phyloP scores from a whole-genome alignment of 2,888 invertebrate genomes.

The Drosophila lacicola region DNA sequence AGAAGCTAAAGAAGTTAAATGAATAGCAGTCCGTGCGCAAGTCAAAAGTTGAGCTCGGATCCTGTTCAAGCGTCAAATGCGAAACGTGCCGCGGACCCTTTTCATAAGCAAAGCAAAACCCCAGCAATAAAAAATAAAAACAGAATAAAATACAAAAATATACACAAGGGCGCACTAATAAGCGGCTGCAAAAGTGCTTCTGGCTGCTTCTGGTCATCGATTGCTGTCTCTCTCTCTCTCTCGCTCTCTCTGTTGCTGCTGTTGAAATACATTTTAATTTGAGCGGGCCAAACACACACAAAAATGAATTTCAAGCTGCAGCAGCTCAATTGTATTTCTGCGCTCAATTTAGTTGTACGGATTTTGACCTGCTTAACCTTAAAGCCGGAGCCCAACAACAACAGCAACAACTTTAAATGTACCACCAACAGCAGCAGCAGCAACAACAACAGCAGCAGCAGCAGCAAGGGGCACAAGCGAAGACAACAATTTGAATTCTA shows the following conservation, averaged over 20 bases:
- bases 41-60: conserved; percentile 34
- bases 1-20: conserved; percentile 46
- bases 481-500: conserved; percentile 82
- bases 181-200: conserved; percentile 79
- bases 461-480: conserved; percentile 60
- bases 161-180: conserved; percentile 72
- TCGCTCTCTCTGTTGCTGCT: conserved; percentile 33
- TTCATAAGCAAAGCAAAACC: conserved; percentile 25
- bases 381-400: conserved; percentile 60
- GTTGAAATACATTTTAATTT: conserved; percentile 79
- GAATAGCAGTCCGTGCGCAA: conserved; percentile 61
- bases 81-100: conserved; percentile 65
- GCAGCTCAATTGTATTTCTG: conserved; percentile 77
- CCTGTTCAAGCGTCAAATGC: conserved; percentile 67
- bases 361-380: conserved; percentile 84
- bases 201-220: conserved; percentile 80
- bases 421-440: conserved; percentile 41
- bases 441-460: conserved; percentile 23
- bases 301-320: conserved; percentile 58
- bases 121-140: conserved; percentile 5
- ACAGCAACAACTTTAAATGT: conserved; percentile 44
- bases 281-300: conserved; percentile 41
- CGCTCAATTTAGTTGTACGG: conserved; percentile 84
- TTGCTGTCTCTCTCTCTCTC: conserved; percentile 8
- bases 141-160: conserved; percentile 37